Percentiles rank a stretch among this genome's conserved stretches.
Conservation (phyloP, 2,113 vertebrate genomes). For the Lathamus discolor region DNA sequence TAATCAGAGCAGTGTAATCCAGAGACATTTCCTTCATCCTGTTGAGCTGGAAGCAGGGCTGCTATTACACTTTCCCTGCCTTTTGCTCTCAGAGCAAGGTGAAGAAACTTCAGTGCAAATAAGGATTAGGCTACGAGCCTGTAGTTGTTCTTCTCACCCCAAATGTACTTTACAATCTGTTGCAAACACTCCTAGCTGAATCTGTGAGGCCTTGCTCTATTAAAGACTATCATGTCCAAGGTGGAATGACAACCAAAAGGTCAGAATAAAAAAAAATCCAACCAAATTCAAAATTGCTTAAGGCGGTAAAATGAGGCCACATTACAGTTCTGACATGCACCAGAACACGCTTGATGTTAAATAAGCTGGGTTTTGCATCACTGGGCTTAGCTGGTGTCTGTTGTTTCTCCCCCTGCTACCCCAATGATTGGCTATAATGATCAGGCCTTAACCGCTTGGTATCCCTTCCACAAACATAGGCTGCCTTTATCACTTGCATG, state of each 20-base stretch:
- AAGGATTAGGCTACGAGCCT: background rate
- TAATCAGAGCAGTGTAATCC: background rate
- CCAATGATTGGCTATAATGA: background rate
- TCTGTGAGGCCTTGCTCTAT: background rate
- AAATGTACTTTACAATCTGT: background rate
- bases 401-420: background rate
- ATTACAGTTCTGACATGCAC: background rate
- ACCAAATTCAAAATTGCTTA: conserved; percentile 15
- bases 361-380: background rate
- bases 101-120: background rate
- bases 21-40: background rate
- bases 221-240: background rate
- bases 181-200: background rate
- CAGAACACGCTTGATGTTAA: background rate
- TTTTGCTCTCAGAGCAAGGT: background rate
- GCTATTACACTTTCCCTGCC: background rate
- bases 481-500: background rate
- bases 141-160: background rate
- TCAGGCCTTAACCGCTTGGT: background rate
- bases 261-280: conserved; percentile 8
- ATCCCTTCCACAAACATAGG: background rate
- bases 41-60: background rate
- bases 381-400: background rate
- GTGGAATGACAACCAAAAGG: conserved; percentile 30
- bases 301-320: background rate